Evolutionary conservation across 2,113 vertebrate genomes (phyloP), one percentile per base, ranked within the genome.

Genomic region (Microtus pennsylvanicus): DNA sequence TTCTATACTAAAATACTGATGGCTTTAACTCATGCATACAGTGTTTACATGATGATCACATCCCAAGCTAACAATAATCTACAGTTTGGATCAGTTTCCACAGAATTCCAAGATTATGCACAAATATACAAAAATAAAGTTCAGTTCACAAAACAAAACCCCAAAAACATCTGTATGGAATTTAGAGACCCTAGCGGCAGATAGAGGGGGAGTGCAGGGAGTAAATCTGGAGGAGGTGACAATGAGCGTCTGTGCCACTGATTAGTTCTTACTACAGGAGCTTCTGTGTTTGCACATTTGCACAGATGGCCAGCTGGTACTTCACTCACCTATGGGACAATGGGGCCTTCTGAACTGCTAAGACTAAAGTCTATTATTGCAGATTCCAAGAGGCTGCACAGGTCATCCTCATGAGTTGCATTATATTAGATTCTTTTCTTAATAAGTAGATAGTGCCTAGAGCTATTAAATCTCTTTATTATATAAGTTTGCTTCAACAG

Each of bases 21-120:
- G 47, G 28, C 3, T 8, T 3, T 47, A 77, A 50, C 12, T 50
- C 26, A 50, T 77, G 16, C 30, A 50, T 77, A 30, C 0, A 81
- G 19, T 61, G 94, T 95, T 97, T 63, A 97, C 95, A 96, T 86
- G 14, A 78, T 91, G 76, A 67, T 28, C 89, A 74, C 17, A 74
- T 5, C 80, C 87, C 55, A 93, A 9, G 12, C 47, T 94, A 78
- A 88, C 95, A 95, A 52, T 97, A 67, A 78, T 65, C 5, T 83
- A 33, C n/a, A 95, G 74, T 93, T 93, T 97, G 97, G n/a, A 94
- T 55, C 63, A 87, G 81, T 82, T 97, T 94, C 86, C 94, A 42
- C 42, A 89, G 90, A 35, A 94, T 11, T 82, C 3, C 21, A 97
- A 85, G 10, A 91, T 28, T 82, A 93, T 2, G 7, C 33, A 65